Evolutionary conservation across 1,140 invertebrate species (phyloP), one percentile per base, ranked within the genome.

Genomic region (Penaeus japonicus): DNA sequence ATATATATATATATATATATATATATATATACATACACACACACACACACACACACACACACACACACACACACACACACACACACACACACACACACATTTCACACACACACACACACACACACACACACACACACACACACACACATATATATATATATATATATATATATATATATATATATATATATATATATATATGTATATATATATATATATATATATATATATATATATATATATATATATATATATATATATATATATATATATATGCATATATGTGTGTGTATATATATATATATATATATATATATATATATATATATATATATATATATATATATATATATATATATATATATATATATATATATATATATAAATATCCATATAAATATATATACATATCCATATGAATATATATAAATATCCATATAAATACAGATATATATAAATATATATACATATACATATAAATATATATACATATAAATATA

Each of bases 151-250:
- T 54, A 47, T 80, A 80, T 80, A 80, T 80, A 80, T 53, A 80
- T 80, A 80, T 80, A 80, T 80, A 80, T 80, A 80, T 80, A 80
- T 53, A 80, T 80, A 80, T 80, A 80, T 80, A 80, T 80, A 80
- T 80, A 80, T 80, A 80, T 53, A 80, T 80, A 80, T 80, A 80
- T 47, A 80, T 80, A 80, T 80, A 80, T 53, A 80, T 80, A 80
- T 80, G 47, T 80, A 80, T 80, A 80, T 80, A 80, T 80, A 80
- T 80, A 80, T 47, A 80, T 53, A 53, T 53, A 80, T 80, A 80
- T 80, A 80, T 80, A 80, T 53, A 80, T 80, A 80, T 80, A 80
- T 80, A 80, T 80, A 80, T 80, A 80, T 80, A 80, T 80, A 30
- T 30, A 53, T 80, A 80, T 53, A 80, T 53, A 53, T 80, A 2